Evolutionary conservation across 2,888 invertebrate species (phyloP), one percentile per base, ranked within the genome.

Genomic region (Cylindroiulus punctatus): DNA sequence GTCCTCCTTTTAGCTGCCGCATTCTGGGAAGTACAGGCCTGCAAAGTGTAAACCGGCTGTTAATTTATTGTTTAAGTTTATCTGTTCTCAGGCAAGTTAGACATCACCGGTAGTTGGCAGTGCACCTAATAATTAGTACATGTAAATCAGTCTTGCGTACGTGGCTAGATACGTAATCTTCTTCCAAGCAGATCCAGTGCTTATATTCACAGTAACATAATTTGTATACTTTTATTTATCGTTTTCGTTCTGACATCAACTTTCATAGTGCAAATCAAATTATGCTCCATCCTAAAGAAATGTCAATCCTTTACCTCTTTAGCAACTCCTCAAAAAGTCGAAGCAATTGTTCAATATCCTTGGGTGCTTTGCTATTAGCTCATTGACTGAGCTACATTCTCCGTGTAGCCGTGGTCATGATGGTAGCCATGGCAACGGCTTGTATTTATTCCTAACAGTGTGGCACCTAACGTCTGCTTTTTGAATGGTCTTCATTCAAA

Each of bases 1-100:
- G 89, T 30, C 85, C 87, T 65, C 90, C 90, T 87, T 90, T 90
- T 19, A 90, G 87, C 87, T 90, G 90, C 14, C 90, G 88, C 90
- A 90, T 90, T 65, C 44, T 87, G n/a, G 12, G 14, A 44, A 44
- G 26, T 14, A 52, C 52, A 19, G n/a, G 85, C n/a, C 40, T 17
- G 42, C 26, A 81, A 32, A 40, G 7, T 19, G 7, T 32, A 44
- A 44, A 44, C 4, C 44, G 10, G 14, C 44, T 44, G 44, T 44
- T 12, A 44, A 14, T 44, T 14, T 44, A 44, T 12, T 44, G 10
- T 8, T 14, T 12, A 8, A 44, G 44, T 10, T 8, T 44, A 44
- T n/a, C 44, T 44, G 44, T 44, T 12, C 44, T 12, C 8, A 40
- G 5, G 4, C 40, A 40, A 40, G n/a, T 36, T 44, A 12, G 44